These are phyloP conservation scores for Ascidia mentula DNA, from an alignment of 23 tunicate species.

Conservation along the genomic window DNA sequence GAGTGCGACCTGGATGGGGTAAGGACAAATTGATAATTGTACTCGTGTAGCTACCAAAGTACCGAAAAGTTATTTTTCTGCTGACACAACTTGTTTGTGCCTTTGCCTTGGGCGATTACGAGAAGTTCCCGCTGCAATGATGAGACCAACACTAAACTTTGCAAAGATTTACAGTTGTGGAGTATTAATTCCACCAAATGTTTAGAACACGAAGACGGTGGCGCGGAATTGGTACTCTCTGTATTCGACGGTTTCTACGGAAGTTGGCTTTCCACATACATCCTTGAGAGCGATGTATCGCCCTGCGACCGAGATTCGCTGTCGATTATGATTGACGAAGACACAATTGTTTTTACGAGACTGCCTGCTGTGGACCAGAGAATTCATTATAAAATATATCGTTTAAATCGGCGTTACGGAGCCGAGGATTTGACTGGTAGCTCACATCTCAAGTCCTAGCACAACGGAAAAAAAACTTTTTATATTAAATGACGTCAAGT, in stretches of 20 bases:
- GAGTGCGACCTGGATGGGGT: constrained; percentile 52
- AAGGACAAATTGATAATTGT: background rate
- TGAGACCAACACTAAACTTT: too few relatives aligned
- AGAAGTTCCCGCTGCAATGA: too few relatives aligned
- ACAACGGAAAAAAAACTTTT: too few relatives aligned
- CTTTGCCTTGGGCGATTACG: too few relatives aligned
- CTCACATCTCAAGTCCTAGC: too few relatives aligned
- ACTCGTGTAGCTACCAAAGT: too few relatives aligned
- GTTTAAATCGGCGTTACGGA: constrained; percentile 45
- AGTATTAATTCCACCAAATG: background rate
- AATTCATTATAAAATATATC: constrained; percentile 37
- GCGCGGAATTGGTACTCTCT: constrained; percentile 72
- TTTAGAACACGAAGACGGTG: constrained; percentile 34
- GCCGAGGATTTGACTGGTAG: too few relatives aligned
- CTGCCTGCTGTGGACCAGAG: constrained; percentile 39
- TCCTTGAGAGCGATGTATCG: constrained; percentile 47
- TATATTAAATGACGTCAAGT: too few relatives aligned
- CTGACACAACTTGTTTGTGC: too few relatives aligned
- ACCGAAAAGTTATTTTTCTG: too few relatives aligned
- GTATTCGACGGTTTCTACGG: constrained; percentile 58
- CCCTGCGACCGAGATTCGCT: constrained; percentile 51
- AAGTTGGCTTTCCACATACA: constrained; percentile 32
- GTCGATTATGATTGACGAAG: constrained; percentile 52
- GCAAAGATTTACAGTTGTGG: too few relatives aligned
- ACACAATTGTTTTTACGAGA: constrained; percentile 62